Percentiles rank a stretch among this genome's conserved stretches.
Evolutionary conservation across 2,888 invertebrate genomes (phyloP).

Genomic region (Eristalinus aeneus): DNA sequence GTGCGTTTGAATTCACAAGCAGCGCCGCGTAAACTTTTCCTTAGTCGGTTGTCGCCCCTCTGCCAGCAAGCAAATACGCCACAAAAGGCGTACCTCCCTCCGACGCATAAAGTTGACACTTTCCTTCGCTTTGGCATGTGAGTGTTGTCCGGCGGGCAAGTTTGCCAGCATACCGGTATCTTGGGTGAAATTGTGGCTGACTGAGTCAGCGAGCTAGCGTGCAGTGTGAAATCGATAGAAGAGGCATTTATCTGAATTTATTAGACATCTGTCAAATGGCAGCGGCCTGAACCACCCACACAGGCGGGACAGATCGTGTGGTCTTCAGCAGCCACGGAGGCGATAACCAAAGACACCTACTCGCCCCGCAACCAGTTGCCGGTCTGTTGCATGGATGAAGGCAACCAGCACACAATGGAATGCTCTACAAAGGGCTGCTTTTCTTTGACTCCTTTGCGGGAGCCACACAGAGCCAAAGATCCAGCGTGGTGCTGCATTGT

Average conservation of each 20-base stretch:
- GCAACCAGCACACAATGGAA: not conserved
- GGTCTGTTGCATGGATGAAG: not conserved
- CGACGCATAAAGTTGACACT: not conserved
- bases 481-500: not conserved
- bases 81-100: not conserved
- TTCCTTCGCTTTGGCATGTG: not conserved
- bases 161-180: not conserved
- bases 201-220: constrained; percentile 19
- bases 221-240: constrained; percentile 42
- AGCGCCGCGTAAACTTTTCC: not conserved
- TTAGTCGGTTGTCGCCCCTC: not conserved
- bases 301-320: constrained; percentile 1
- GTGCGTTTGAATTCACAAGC: no score
- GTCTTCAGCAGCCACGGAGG: not conserved
- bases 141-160: not conserved
- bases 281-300: not conserved
- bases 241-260: constrained; percentile 54
- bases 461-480: not conserved
- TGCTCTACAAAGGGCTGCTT: not conserved
- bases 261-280: constrained; percentile 48
- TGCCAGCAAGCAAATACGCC: no score
- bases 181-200: not conserved
- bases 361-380: not conserved
- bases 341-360: not conserved
- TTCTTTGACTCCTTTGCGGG: not conserved